Conservation (phyloP, 2,797 vertebrate genomes). For the Harpagifer antarcticus region DNA sequence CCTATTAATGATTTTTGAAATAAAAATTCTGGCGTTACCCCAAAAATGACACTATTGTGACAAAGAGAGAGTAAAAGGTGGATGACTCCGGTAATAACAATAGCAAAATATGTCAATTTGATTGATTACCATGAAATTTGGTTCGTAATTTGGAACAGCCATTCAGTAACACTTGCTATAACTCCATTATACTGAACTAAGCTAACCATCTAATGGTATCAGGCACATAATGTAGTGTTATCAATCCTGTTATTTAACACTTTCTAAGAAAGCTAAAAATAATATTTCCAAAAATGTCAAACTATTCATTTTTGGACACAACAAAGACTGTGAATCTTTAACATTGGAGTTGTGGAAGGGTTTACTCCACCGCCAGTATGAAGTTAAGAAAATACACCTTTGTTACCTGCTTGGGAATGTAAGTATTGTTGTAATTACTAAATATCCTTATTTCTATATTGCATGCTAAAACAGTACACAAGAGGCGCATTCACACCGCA, state of each 20-base stretch:
- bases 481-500: too few relatives aligned
- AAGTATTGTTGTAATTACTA: not conserved
- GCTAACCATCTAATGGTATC: not conserved
- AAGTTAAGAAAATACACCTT: not conserved
- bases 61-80: constrained; percentile 1
- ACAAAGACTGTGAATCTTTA: not conserved
- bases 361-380: not conserved
- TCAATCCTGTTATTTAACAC: not conserved
- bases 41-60: not conserved
- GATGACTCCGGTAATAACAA: not conserved
- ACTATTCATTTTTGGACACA: not conserved
- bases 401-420: not conserved
- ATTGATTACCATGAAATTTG: not conserved
- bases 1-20: not conserved
- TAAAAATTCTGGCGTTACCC: not conserved
- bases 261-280: not conserved
- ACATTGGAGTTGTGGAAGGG: not conserved
- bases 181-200: not conserved
- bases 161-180: constrained; percentile 1
- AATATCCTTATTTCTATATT: not conserved
- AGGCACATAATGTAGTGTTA: not conserved
- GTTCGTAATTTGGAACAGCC: not conserved
- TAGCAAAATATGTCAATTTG: not conserved
- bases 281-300: not conserved
- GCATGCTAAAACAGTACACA: not conserved